These are phyloP conservation scores for Tauraco erythrolophus DNA, from an alignment of 2,113 vertebrate genomes.

Conservation along the genomic window DNA sequence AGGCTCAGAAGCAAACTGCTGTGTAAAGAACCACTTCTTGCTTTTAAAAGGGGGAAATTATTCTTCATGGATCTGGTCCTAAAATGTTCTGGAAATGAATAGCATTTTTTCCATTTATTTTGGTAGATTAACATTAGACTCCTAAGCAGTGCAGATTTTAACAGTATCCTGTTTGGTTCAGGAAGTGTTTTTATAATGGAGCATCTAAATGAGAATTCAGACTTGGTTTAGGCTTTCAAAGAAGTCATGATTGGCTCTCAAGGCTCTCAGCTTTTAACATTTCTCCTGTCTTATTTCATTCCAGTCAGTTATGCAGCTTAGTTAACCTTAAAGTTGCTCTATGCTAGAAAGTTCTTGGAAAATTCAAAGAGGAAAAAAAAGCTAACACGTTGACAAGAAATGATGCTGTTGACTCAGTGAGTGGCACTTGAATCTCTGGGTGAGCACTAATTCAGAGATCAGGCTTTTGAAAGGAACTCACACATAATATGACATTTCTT, in stretches of 20 bases:
- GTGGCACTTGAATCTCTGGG: accelerated
- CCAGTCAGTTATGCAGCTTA: neutral
- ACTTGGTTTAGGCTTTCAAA: neutral
- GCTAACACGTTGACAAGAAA: neutral
- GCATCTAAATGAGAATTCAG: neutral
- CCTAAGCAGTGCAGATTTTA: neutral
- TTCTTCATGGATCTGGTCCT: neutral
- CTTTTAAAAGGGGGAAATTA: neutral
- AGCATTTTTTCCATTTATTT: neutral
- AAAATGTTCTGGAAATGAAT: neutral
- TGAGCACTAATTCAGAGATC: neutral
- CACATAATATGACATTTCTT: neutral
- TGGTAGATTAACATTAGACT: neutral
- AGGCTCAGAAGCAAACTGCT: neutral
- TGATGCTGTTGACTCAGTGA: neutral
- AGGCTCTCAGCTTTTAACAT: neutral
- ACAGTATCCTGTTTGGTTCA: neutral
- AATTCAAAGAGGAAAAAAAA: neutral
- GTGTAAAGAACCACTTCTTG: neutral
- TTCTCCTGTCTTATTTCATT: neutral
- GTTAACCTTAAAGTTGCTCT: neutral
- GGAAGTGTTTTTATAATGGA: neutral
- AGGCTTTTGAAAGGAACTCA: neutral
- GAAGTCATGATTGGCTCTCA: neutral
- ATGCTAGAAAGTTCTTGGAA: neutral